These are phyloP conservation scores for Lagria hirta DNA, from an alignment of 2,888 invertebrate species.

Conservation along the genomic window DNA sequence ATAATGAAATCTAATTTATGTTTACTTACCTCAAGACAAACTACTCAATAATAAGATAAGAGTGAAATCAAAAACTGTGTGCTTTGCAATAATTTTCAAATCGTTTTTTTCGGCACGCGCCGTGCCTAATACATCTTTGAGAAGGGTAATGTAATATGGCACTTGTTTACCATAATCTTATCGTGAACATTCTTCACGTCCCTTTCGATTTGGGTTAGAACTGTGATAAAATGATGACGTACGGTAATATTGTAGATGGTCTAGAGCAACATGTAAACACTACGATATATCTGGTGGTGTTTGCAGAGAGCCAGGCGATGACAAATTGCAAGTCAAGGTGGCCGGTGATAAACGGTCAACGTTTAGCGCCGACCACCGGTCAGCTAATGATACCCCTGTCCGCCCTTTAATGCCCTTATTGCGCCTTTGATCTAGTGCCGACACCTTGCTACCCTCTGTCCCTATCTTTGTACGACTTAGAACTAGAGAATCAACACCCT, in stretches of 20 bases:
- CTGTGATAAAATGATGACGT: constrained; percentile 12
- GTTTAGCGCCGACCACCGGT: constrained; percentile 50
- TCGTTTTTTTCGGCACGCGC: constrained; percentile 40
- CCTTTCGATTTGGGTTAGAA: background rate
- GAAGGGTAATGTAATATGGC: constrained; percentile 41
- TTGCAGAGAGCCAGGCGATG: constrained; percentile 45
- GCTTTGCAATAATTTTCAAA: constrained; percentile 32
- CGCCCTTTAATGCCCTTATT: constrained; percentile 53
- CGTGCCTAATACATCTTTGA: constrained; percentile 42
- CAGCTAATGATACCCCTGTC: constrained; percentile 54
- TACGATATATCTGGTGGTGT: constrained; percentile 38
- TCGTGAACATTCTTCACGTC: constrained; percentile 18
- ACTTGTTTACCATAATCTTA: constrained; percentile 32
- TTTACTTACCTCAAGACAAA: too few relatives aligned
- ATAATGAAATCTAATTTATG: too few relatives aligned
- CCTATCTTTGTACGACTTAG: too few relatives aligned
- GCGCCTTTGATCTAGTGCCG: constrained; percentile 55
- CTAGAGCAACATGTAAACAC: constrained; percentile 42
- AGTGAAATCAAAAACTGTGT: too few relatives aligned
- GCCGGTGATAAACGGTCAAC: constrained; percentile 52
- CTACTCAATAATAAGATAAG: too few relatives aligned
- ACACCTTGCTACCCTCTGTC: constrained; percentile 40
- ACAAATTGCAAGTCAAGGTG: constrained; percentile 54
- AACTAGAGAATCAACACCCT: too few relatives aligned
- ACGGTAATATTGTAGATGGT: constrained; percentile 16